These are phyloP conservation scores for Channa striata DNA, from an alignment of 2,797 vertebrate species.

Conservation along the genomic window DNA sequence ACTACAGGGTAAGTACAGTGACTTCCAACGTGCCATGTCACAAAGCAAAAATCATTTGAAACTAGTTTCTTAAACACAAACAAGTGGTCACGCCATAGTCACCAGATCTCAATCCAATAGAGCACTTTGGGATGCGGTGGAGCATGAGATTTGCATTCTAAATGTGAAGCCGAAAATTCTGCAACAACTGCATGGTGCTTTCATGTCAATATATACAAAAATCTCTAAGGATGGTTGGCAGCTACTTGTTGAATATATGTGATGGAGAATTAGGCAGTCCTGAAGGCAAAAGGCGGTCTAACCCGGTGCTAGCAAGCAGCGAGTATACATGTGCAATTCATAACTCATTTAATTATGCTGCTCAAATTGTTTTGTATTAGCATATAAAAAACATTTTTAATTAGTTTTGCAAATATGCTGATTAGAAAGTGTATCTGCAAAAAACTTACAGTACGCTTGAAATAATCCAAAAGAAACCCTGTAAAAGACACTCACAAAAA, in stretches of 20 bases:
- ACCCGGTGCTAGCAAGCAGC: too few relatives aligned
- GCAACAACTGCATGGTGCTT: slow-evolving; percentile 24
- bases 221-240: too few relatives aligned
- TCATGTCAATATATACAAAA: too few relatives aligned
- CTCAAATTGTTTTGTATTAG: not conserved
- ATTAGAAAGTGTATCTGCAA: not conserved
- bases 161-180: slow-evolving; percentile 66
- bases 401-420: not conserved
- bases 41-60: too few relatives aligned
- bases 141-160: slow-evolving; percentile 58
- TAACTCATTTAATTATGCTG: not conserved
- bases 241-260: too few relatives aligned
- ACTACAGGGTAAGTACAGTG: too few relatives aligned
- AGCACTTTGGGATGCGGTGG: slow-evolving; percentile 42
- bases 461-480: slow-evolving; percentile 4
- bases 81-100: slow-evolving; percentile 14
- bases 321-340: too few relatives aligned
- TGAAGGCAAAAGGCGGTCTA: too few relatives aligned
- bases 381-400: too few relatives aligned
- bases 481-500: not conserved
- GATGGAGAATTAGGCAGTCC: too few relatives aligned
- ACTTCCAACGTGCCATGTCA: too few relatives aligned
- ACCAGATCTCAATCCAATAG: slow-evolving; percentile 32
- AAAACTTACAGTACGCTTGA: not conserved
- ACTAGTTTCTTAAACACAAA: too few relatives aligned